Evolutionary conservation across 2,797 vertebrate species (phyloP).

Genomic region (Crypturellus tataupa): DNA sequence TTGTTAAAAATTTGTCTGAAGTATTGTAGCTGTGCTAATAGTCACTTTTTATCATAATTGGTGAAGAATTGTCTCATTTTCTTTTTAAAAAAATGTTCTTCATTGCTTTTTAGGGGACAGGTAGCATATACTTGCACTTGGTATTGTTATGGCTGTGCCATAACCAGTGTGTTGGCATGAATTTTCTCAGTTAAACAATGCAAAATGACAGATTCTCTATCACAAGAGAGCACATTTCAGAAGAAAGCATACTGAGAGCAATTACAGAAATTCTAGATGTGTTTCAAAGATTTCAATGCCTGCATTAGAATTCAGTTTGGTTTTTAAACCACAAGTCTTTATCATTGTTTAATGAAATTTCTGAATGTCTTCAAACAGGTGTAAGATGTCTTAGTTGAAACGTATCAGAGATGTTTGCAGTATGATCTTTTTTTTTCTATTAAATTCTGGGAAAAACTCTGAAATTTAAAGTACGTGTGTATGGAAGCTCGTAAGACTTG

Average conservation of each 20-base stretch:
- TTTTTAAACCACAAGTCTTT: background rate
- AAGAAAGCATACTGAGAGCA: background rate
- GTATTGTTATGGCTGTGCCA: background rate
- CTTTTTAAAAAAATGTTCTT: conserved; percentile 2
- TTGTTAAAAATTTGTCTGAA: conserved; percentile 66
- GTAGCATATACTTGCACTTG: background rate
- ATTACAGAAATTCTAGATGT: background rate
- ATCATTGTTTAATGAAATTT: background rate
- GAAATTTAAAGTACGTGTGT: background rate
- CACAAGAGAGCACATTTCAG: background rate
- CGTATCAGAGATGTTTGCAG: background rate
- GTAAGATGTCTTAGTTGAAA: background rate
- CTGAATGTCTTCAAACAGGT: background rate
- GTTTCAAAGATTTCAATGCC: background rate
- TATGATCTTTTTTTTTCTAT: background rate
- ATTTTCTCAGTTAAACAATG: conserved; percentile 5
- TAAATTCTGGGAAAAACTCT: background rate
- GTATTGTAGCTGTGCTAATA: conserved; percentile 31
- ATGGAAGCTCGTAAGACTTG: background rate
- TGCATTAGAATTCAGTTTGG: background rate
- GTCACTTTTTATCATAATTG: conserved; percentile 27
- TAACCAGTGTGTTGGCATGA: background rate
- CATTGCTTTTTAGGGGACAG: background rate
- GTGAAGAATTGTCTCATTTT: background rate
- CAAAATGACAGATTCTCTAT: background rate